Evolutionary conservation across 53 echinoderm and acorn worm genomes (phyloP), one percentile per base, ranked within the genome.

Genomic region (Arbacia lixula): DNA sequence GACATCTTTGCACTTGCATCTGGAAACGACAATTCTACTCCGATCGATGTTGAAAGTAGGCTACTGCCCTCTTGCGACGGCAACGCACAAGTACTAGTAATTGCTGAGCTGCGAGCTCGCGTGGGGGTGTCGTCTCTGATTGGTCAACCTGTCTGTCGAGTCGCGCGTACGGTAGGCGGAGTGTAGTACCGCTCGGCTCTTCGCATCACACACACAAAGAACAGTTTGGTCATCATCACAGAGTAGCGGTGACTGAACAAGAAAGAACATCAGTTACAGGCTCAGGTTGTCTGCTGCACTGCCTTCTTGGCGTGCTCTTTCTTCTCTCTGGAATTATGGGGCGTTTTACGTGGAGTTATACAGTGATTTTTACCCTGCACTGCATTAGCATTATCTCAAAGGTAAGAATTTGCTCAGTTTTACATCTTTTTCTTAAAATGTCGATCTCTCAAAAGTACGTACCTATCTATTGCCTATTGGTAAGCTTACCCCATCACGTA

Each of bases 281-380:
- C 61, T 42, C 19, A 76, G 53, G 50, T 19, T 73, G 29, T 73
- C 74, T 28, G 74, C 78, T 46, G 82, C 82, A 81, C 82, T 81
- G 82, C 82, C 82, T 62, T 63, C 17, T 81, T 49, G 82, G 82
- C 82, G 82, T 81, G 82, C 82, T 40, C 60, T 26, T 14, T 81
- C 42, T 81, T 64, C 29, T 64, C 5, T 63, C 20, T 78, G 52
- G 50, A 81, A 81, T n/a, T 81, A 95, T 95, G 95, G 95, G 90
- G 90, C 87, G 88, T 85, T 89, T 95, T 88, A 92, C 88, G 56
- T 95, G 95, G 92, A 95, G 89, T 87, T 87, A 92, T 92, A 89
- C 89, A 83, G 89, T 88, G 88, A 85, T 95, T 86, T 92, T 90
- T 84, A 85, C 90, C 86, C 90, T 95, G 74, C 89, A 92, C 31